Evolutionary conservation across 2,888 invertebrate genomes (phyloP).

Genomic region (Theristus sp.): DNA sequence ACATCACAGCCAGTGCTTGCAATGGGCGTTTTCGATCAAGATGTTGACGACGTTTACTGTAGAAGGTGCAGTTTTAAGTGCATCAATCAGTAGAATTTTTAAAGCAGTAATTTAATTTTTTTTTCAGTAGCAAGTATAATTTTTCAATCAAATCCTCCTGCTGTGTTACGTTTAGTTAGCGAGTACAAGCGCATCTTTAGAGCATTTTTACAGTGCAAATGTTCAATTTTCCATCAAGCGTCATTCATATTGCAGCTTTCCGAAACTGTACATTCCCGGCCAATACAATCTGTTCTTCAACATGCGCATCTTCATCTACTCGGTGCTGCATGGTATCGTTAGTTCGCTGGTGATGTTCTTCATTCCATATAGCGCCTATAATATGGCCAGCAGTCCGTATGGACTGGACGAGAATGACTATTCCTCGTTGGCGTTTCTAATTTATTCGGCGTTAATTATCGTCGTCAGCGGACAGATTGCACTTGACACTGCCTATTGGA

Average conservation of each 20-base stretch:
- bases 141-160: no score
- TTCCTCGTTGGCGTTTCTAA: slow-evolving; percentile 80
- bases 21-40: slow-evolving; percentile 87
- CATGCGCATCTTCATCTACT: slow-evolving; percentile 65
- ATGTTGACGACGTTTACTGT: slow-evolving; percentile 64
- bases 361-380: slow-evolving; percentile 52
- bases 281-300: slow-evolving; percentile 84
- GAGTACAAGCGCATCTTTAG: no score
- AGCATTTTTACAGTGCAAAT: no score
- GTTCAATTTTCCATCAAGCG: no score
- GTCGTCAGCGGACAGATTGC: slow-evolving; percentile 93
- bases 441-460: slow-evolving; percentile 84
- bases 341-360: slow-evolving; percentile 87
- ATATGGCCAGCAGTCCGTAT: not conserved
- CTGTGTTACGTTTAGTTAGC: no score
- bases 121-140: no score
- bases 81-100: no score
- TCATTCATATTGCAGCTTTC: slow-evolving; percentile 48
- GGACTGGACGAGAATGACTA: slow-evolving; percentile 68
- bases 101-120: no score
- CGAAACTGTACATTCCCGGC: slow-evolving; percentile 85
- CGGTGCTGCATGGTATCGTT: slow-evolving; percentile 84
- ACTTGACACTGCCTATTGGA: slow-evolving; percentile 94
- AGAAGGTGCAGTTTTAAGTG: slow-evolving; percentile 30
- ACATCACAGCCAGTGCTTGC: slow-evolving; percentile 91